These are phyloP conservation scores for Larimichthys polyactis DNA, from an alignment of 2,113 vertebrate species.

Conservation along the genomic window DNA sequence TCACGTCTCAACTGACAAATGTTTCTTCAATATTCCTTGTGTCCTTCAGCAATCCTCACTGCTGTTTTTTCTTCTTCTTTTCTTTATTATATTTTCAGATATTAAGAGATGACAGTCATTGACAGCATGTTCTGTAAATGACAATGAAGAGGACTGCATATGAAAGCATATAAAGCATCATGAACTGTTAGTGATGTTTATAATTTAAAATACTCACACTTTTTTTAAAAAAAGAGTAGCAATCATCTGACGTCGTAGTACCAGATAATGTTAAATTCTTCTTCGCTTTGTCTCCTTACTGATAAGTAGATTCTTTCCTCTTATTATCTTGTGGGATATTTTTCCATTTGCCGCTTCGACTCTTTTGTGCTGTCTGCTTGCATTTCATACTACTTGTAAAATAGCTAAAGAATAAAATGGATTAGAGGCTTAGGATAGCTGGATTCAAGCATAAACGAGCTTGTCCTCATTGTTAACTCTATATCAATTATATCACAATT, in stretches of 20 bases:
- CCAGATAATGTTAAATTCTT: conserved; percentile 23
- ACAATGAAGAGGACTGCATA: conserved; percentile 58
- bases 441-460: conserved; percentile 26
- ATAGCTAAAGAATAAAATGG: conserved; percentile 26
- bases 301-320: conserved; percentile 25
- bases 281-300: conserved; percentile 28
- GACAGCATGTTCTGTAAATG: conserved; percentile 23
- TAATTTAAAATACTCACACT: conserved; percentile 38
- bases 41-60: neutral
- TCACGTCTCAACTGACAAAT: neutral
- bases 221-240: neutral
- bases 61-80: neutral
- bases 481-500: conserved; percentile 29
- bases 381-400: conserved; percentile 30
- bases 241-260: conserved; percentile 15
- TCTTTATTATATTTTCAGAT: conserved; percentile 64
- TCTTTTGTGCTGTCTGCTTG: conserved; percentile 35
- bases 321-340: neutral
- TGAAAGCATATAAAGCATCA: conserved; percentile 11
- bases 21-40: neutral
- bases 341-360: conserved; percentile 3
- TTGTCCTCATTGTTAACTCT: conserved; percentile 15
- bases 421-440: neutral
- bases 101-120: conserved; percentile 69
- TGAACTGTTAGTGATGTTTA: conserved; percentile 15